phyloP scores from a whole-genome alignment of 2,113 vertebrate genomes.

The Anarrhichthys ocellatus region DNA sequence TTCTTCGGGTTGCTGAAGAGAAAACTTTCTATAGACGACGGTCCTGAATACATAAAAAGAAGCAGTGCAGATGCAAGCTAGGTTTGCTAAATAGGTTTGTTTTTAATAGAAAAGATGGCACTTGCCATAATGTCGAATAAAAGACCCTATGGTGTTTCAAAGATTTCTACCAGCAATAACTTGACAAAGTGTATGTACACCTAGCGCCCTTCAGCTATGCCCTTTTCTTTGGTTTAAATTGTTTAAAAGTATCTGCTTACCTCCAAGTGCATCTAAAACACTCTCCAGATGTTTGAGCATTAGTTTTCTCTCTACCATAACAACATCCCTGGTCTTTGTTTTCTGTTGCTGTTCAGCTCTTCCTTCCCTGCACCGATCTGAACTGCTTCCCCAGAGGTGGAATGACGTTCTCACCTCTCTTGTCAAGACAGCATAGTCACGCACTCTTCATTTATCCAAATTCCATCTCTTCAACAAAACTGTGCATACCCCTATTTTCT shows the following conservation, averaged over 20 bases:
- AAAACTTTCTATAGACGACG: slow-evolving; percentile 29
- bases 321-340: background rate
- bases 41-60: slow-evolving; percentile 54
- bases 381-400: slow-evolving; percentile 1
- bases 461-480: slow-evolving; percentile 8
- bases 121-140: slow-evolving; percentile 54
- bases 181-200: slow-evolving; percentile 37
- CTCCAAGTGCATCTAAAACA: slow-evolving; percentile 60
- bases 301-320: background rate
- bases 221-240: slow-evolving; percentile 71
- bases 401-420: slow-evolving; percentile 30
- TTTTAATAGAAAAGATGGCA: slow-evolving; percentile 59
- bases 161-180: slow-evolving; percentile 25
- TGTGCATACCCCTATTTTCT: background rate
- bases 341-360: background rate
- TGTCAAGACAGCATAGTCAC: background rate
- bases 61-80: slow-evolving; percentile 32
- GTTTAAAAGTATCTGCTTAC: slow-evolving; percentile 38
- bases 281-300: slow-evolving; percentile 4
- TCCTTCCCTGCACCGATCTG: slow-evolving; percentile 1
- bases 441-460: slow-evolving; percentile 12
- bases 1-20: slow-evolving; percentile 17
- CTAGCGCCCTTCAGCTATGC: slow-evolving; percentile 9
- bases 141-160: slow-evolving; percentile 38
- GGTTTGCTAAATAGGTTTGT: slow-evolving; percentile 42